phyloP scores from a whole-genome alignment of 1,140 invertebrate genomes.

The Lepidotrigona ventralis region DNA sequence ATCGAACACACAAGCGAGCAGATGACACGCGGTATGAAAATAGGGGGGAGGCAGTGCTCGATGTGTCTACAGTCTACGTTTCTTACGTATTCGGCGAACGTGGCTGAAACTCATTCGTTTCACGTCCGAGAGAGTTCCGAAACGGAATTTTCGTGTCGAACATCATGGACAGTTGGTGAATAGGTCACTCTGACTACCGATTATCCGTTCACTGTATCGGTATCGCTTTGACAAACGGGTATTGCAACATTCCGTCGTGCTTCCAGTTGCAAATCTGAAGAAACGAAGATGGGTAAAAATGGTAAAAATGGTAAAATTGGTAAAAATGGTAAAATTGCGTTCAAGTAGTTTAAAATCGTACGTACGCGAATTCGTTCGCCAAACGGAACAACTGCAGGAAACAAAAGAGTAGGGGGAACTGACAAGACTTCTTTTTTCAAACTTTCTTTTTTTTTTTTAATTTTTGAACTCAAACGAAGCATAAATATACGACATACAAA shows the following conservation, averaged over 20 bases:
- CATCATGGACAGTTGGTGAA: background rate
- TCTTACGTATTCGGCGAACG: constrained; percentile 29
- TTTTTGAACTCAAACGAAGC: too few relatives aligned
- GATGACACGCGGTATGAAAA: constrained; percentile 54
- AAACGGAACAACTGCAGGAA: too few relatives aligned
- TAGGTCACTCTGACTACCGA: too few relatives aligned
- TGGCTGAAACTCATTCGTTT: constrained; percentile 10
- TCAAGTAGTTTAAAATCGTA: too few relatives aligned
- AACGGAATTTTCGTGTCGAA: background rate
- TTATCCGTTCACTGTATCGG: background rate
- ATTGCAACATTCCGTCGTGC: background rate
- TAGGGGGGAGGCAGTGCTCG: constrained; percentile 49
- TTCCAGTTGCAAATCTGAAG: background rate
- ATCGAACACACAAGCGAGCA: constrained; percentile 43
- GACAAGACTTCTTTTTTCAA: too few relatives aligned
- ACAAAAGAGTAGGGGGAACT: too few relatives aligned
- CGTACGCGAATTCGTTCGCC: too few relatives aligned
- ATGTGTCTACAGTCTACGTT: constrained; percentile 20
- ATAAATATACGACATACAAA: too few relatives aligned
- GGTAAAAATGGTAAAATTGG: too few relatives aligned
- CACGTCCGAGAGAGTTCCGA: constrained; percentile 4
- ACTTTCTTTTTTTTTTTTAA: too few relatives aligned
- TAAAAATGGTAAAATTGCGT: too few relatives aligned
- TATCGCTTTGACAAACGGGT: background rate
- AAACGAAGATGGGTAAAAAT: too few relatives aligned